Conservation (phyloP, 2,888 invertebrate genomes). For the Callosobruchus maculatus region DNA sequence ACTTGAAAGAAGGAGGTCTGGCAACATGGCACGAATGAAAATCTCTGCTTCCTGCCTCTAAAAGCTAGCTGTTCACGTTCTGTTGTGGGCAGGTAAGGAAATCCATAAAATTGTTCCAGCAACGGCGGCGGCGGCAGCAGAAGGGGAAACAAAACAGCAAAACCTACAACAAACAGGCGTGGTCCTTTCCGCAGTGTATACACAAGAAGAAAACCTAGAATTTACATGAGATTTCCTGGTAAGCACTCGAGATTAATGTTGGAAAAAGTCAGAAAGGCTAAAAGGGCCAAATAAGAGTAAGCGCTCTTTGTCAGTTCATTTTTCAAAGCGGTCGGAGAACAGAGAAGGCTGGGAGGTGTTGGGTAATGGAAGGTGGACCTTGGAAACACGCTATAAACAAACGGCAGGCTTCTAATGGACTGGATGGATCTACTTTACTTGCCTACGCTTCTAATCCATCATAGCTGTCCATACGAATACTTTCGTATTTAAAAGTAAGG, state of each 20-base stretch:
- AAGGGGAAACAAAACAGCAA: background rate
- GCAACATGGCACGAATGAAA: background rate
- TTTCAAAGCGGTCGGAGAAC: conserved; percentile 26
- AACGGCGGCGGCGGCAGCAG: no score
- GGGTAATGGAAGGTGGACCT: background rate
- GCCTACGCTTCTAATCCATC: background rate
- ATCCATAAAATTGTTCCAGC: background rate
- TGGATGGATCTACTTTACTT: background rate
- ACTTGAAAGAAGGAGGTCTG: background rate
- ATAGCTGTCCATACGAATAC: background rate
- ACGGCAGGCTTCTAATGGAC: background rate
- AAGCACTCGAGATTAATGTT: conserved; percentile 30
- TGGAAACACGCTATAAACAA: background rate
- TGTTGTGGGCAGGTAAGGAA: background rate
- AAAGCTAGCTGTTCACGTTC: background rate
- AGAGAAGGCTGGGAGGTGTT: conserved; percentile 2
- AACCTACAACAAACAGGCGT: background rate
- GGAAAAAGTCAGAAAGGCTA: conserved; percentile 30
- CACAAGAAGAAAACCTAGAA: background rate
- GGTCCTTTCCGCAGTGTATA: background rate
- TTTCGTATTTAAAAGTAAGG: background rate
- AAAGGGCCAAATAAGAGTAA: conserved; percentile 34
- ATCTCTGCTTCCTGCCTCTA: background rate
- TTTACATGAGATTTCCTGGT: conserved; percentile 12
- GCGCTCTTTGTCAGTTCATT: conserved; percentile 34